phyloP scores from a whole-genome alignment of 2,113 vertebrate genomes.

The Bubo scandiacus region DNA sequence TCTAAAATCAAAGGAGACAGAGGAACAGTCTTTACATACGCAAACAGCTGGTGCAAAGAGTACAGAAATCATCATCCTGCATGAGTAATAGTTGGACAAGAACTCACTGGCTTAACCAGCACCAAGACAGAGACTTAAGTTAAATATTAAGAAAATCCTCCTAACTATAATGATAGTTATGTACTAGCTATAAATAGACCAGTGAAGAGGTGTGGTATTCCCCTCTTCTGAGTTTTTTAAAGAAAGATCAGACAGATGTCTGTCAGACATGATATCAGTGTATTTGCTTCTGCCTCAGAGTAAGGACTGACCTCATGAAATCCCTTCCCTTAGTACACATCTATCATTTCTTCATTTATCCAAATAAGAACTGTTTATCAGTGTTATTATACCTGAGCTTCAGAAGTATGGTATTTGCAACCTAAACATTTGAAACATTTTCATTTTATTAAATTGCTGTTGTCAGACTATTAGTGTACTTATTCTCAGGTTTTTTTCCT shows the following conservation, averaged over 20 bases:
- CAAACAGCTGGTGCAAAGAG: not conserved
- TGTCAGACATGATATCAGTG: not conserved
- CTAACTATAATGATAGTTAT: not conserved
- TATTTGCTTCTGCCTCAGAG: not conserved
- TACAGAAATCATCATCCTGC: not conserved
- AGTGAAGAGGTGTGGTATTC: slow-evolving; percentile 21
- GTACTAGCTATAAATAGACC: slow-evolving; percentile 5
- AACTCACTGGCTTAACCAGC: not conserved
- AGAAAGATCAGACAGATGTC: not conserved
- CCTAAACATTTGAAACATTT: not conserved
- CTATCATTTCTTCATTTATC: not conserved
- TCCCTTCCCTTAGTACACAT: not conserved
- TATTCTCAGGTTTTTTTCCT: not conserved
- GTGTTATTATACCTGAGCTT: not conserved
- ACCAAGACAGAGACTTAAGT: not conserved
- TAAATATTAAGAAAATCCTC: slow-evolving; percentile 38
- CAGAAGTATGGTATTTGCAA: not conserved
- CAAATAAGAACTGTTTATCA: not conserved
- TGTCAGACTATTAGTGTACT: not conserved
- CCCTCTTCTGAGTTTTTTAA: not conserved
- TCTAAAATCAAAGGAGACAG: not conserved
- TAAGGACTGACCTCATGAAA: not conserved
- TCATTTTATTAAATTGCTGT: not conserved
- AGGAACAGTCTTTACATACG: not conserved
- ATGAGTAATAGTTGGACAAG: not conserved